Base-by-base conservation (phyloP, 1,140 invertebrate species). In the Planococcus citri region DNA sequence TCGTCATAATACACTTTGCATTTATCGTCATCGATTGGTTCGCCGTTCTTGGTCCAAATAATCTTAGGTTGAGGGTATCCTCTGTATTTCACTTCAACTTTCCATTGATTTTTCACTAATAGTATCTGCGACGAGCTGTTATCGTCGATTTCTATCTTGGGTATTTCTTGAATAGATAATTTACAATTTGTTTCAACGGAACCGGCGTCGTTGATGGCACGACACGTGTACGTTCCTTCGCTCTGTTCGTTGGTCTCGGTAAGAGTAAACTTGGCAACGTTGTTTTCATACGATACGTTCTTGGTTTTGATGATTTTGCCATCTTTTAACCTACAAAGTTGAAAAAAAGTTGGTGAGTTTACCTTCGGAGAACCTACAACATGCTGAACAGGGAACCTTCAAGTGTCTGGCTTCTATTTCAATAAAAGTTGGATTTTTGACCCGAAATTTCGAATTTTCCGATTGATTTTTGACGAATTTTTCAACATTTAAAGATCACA, bases 181-280 rank as follows among this genome's bases (percentile, higher is more conserved):
- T 78, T 80, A 74, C 87, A 87, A 8, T 81, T 81, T 8, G 88
- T 91, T 78, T 88, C 86, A 0, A 82, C 83, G 72, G 80, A 82
- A 69, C 92, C 92, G 72, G 83, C 81, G 73, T 85, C 80, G 77
- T 94, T 95, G 38, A 79, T 82, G 0, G 90, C 87, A 73, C 83
- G 81, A 76, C 83, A 91, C 8, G 83, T 85, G 76, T 92, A 93
- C 25, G 77, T 80, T 20, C 87, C 89, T 73, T 84, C 83, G 61
- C 86, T 82, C 64, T 82, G 80, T 73, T 84, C 82, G 22, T 78
- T 82, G 9, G 85, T 86, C 75, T 88, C 83, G 73, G 81, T 81
- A 71, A 94, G 85, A 0, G 81, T 83, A 27, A 90, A 79, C 33
- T 88, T 87, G 64, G 89, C 88, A 12, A 90, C 80, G 71, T 87